These are phyloP conservation scores for Tinea semifulvella DNA, from an alignment of 2,888 invertebrate genomes.

Conservation along the genomic window DNA sequence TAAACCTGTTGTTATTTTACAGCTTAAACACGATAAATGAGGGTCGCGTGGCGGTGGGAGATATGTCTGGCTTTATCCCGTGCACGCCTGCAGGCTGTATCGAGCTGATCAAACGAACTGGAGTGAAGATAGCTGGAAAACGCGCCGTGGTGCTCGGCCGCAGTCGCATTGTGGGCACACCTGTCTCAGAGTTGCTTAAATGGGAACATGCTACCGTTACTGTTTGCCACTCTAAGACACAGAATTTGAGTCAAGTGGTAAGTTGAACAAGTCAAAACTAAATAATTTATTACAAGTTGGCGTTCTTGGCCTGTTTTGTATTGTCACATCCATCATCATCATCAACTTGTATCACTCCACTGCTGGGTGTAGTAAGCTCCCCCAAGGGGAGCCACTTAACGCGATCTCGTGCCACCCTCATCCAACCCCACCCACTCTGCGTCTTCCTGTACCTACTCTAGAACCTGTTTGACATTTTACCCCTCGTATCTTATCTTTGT, in stretches of 20 bases:
- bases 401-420: no score
- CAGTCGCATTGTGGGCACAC: slow-evolving; percentile 98
- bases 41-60: slow-evolving; percentile 90
- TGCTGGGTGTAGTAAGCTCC: no score
- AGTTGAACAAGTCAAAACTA: no score
- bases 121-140: slow-evolving; percentile 80
- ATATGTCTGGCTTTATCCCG: slow-evolving; percentile 89
- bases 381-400: no score
- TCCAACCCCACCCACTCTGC: no score
- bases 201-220: slow-evolving; percentile 98
- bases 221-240: slow-evolving; percentile 94
- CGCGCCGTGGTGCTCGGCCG: slow-evolving; percentile 94
- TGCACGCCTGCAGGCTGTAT: slow-evolving; percentile 97
- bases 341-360: no score
- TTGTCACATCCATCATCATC: no score
- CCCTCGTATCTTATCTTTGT: no score
- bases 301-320: no score
- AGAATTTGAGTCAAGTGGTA: slow-evolving; percentile 79
- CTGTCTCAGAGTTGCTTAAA: slow-evolving; percentile 91
- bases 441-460: no score
- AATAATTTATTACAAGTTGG: no score
- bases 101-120: slow-evolving; percentile 86
- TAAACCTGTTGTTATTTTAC: slow-evolving; percentile 13
- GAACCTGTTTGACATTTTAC: no score
- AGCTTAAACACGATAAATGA: slow-evolving; percentile 93